Percentiles rank a stretch among this genome's conserved stretches.
Evolutionary conservation across 2,797 vertebrate species (phyloP).

Genomic region (Tragelaphus oryx): DNA sequence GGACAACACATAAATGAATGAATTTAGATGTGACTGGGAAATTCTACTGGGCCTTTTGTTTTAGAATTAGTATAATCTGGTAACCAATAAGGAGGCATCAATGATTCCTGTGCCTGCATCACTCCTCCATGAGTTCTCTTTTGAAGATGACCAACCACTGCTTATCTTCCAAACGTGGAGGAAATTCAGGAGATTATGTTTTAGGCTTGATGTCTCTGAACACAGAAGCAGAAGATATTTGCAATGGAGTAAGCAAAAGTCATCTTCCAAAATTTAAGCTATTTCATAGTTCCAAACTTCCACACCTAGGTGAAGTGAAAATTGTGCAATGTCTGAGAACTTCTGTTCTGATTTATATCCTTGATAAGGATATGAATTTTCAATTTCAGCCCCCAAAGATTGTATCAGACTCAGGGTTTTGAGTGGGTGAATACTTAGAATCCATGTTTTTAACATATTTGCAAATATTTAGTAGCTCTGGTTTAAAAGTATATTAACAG

Average conservation of each 20-base stretch:
- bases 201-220: not conserved
- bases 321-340: not conserved
- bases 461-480: not conserved
- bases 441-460: not conserved
- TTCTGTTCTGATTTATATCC: not conserved
- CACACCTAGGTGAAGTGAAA: not conserved
- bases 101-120: not conserved
- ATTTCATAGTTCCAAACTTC: not conserved
- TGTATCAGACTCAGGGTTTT: not conserved
- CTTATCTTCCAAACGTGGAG: not conserved
- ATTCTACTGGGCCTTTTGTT: not conserved
- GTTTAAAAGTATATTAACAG: not conserved
- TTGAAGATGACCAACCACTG: not conserved
- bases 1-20: not conserved
- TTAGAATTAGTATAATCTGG: not conserved
- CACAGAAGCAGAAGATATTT: not conserved
- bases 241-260: not conserved
- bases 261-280: not conserved
- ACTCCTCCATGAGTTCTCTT: not conserved
- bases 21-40: not conserved
- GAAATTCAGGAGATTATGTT: not conserved
- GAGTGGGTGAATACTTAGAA: not conserved
- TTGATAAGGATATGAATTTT: not conserved
- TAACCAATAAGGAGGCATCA: not conserved
- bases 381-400: not conserved